These are phyloP conservation scores for Machimus rusticus DNA, from an alignment of 2,888 invertebrate species.

Conservation along the genomic window DNA sequence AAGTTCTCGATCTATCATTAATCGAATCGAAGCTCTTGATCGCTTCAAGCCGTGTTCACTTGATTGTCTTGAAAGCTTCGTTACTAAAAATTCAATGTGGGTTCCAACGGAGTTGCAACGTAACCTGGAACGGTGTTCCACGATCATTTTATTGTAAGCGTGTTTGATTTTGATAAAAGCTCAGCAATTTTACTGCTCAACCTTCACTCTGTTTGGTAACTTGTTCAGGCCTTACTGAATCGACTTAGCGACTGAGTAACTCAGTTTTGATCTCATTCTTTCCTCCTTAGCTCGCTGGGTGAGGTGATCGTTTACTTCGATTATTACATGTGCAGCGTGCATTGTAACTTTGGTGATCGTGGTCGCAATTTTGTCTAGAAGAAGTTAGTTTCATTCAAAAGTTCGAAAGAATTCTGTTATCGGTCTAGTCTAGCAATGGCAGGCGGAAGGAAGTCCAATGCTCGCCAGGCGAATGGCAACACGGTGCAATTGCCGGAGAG, in stretches of 20 bases:
- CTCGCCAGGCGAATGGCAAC: conserved; percentile 55
- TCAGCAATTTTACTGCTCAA: background rate
- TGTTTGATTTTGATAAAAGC: background rate
- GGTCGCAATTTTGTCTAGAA: background rate
- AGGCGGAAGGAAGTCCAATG: conserved; percentile 57
- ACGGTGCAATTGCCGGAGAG: conserved; percentile 60
- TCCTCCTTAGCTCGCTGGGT: background rate
- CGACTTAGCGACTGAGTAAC: background rate
- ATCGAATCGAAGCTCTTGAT: background rate
- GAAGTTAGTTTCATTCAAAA: background rate
- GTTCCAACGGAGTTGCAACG: background rate
- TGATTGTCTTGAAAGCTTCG: background rate
- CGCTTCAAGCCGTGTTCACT: background rate
- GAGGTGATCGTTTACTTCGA: background rate
- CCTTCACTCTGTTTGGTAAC: background rate
- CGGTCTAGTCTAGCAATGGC: conserved; percentile 54
- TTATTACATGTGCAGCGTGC: background rate
- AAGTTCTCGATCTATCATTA: background rate
- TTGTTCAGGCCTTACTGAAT: background rate
- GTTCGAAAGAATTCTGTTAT: background rate
- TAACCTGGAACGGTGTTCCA: background rate
- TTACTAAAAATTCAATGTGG: background rate
- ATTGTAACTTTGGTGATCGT: background rate
- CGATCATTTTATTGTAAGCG: background rate
- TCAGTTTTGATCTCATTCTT: background rate